Percentiles rank a stretch among this genome's conserved stretches.
Evolutionary conservation across 2,797 vertebrate genomes (phyloP).

Genomic region (Lacerta viridis): DNA sequence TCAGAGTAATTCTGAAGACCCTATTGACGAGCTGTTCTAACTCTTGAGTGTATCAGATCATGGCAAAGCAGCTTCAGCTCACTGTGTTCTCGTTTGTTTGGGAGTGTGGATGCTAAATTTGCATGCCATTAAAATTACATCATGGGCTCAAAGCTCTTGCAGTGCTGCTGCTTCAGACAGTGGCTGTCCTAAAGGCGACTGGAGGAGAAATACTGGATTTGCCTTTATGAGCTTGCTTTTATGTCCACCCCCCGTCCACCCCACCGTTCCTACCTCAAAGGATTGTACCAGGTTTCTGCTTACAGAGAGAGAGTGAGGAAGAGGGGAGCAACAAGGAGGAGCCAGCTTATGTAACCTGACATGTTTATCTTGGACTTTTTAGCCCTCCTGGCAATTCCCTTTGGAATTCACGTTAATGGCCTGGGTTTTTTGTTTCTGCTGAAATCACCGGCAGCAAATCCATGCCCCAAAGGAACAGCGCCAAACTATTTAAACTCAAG

Average conservation of each 20-base stretch:
- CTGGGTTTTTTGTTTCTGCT: rapidly evolving
- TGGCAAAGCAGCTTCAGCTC: neutral
- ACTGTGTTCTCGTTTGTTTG: slow-evolving; percentile 41
- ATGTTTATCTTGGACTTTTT: slow-evolving; percentile 23
- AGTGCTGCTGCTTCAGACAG: slow-evolving; percentile 45
- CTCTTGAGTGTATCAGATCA: rapidly evolving
- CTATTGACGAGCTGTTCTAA: neutral
- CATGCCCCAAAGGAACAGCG: neutral
- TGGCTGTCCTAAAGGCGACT: slow-evolving; percentile 43
- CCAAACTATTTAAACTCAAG: slow-evolving; percentile 41
- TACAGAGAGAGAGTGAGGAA: neutral
- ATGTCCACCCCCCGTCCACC: neutral
- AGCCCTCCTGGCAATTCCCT: neutral
- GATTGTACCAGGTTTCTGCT: neutral
- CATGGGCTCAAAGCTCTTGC: slow-evolving; percentile 42
- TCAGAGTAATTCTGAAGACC: too few relatives aligned
- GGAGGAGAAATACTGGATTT: slow-evolving; percentile 34
- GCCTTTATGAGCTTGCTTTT: slow-evolving; percentile 37
- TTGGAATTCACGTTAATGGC: neutral
- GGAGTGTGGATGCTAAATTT: slow-evolving; percentile 54
- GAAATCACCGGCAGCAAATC: slow-evolving; percentile 24
- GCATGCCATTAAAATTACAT: slow-evolving; percentile 56
- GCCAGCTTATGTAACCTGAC: neutral
- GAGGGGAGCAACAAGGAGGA: neutral
- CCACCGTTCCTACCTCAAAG: neutral